Evolutionary conservation across 2,888 invertebrate genomes (phyloP), one percentile per base, ranked within the genome.

Genomic region (Pandemis cinnamomeana): DNA sequence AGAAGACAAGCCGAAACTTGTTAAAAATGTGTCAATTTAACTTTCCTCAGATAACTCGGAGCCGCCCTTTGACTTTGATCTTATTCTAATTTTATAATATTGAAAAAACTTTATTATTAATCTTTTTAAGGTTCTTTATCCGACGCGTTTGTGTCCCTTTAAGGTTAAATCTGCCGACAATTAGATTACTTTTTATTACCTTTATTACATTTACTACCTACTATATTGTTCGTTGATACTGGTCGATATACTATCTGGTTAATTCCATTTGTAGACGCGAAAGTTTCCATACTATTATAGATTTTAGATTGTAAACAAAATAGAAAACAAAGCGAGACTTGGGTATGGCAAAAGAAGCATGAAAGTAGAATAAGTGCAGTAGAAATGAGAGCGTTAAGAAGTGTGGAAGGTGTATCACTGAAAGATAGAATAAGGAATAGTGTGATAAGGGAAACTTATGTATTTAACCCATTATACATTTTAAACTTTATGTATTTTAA

Each of bases 1-100:
- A 20, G 13, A 13, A 66, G 79, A 79, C 81, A 80, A 76, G 80
- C 78, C 78, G 74, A 78, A 85, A 85, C 87, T 88, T 88, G 85
- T 87, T 86, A 87, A 89, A 88, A 88, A 88, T 88, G 84, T 89
- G 88, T 87, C 87, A 88, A 89, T 89, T 88, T 89, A 88, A 88
- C 88, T 89, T 89, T 86, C 73, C 61, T 76, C 75, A 80, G 84
- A 84, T 82, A 84, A 78, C 83, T 84, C 67, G 71, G 78, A 80
- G 80, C 83, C 81, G 76, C 78, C 84, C 86, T 89, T 88, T 88
- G 88, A 85, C 83, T 81, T 80, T 82, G 77, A 78, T 81, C 80
- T 82, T 78, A 80, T 75, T 80, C 83, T 78, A 82, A 86, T 85
- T 83, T 84, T 79, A 84, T 83, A 86, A 74, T 74, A 74, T 71